Evolutionary conservation across 2,888 invertebrate species (phyloP).

Genomic region (Herminia tarsipennalis): DNA sequence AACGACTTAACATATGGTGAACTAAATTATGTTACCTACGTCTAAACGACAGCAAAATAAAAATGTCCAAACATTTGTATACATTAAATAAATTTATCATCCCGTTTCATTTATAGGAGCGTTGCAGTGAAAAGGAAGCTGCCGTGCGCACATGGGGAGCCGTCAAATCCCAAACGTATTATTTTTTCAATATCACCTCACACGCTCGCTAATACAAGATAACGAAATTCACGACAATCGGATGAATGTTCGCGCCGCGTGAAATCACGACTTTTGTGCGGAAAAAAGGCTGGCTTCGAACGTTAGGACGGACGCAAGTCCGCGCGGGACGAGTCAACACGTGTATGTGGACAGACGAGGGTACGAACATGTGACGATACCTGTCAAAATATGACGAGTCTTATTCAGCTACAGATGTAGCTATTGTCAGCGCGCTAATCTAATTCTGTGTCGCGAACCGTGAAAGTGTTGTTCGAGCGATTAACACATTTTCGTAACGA

Average conservation of each 20-base stretch:
- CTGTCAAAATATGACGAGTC: conserved; percentile 85
- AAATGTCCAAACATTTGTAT: conserved; percentile 86
- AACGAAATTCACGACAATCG: conserved; percentile 82
- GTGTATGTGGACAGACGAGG: conserved; percentile 83
- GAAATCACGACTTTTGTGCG: conserved; percentile 81
- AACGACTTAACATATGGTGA: conserved; percentile 82
- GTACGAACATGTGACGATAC: conserved; percentile 74
- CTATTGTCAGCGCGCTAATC: conserved; percentile 81
- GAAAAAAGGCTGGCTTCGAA: conserved; percentile 65
- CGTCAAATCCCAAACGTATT: conserved; percentile 84
- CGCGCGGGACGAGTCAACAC: conserved; percentile 73
- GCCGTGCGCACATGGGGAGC: conserved; percentile 81
- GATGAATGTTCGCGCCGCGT: conserved; percentile 84
- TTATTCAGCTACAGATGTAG: conserved; percentile 80
- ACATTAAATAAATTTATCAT: conserved; percentile 86
- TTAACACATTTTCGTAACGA: conserved; percentile 85
- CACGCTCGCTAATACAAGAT: conserved; percentile 79
- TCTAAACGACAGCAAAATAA: conserved; percentile 83
- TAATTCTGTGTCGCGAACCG: conserved; percentile 79
- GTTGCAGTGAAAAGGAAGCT: conserved; percentile 80
- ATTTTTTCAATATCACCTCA: conserved; percentile 82
- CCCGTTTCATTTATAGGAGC: conserved; percentile 75
- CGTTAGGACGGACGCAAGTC: conserved; percentile 52
- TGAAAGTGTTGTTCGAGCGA: conserved; percentile 76
- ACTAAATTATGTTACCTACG: conserved; percentile 84